Conservation (phyloP, 2,797 vertebrate species). For the Pipistrellus pipistrellus region DNA sequence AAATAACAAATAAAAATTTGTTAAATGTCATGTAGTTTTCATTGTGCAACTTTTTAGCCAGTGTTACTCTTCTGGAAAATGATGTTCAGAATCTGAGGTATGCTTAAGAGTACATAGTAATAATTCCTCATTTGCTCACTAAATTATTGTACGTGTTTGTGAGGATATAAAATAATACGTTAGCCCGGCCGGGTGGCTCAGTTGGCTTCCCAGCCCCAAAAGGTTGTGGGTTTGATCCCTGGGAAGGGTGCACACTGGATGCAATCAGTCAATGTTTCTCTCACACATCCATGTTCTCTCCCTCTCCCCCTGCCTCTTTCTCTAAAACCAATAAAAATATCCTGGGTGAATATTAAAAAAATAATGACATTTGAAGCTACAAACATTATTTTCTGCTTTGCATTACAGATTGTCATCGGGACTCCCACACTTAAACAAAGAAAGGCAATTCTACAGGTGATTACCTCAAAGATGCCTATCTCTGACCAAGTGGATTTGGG, state of each 20-base stretch:
- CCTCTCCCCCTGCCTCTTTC: neutral
- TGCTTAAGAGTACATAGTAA: neutral
- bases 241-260: neutral
- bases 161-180: conserved; percentile 1
- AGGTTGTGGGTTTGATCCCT: neutral
- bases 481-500: conserved; percentile 87
- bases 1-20: neutral
- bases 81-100: conserved; percentile 19
- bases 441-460: conserved; percentile 91
- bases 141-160: neutral
- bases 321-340: neutral
- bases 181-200: neutral
- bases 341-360: neutral
- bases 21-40: neutral
- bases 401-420: conserved; percentile 93
- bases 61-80: neutral
- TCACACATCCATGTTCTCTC: neutral
- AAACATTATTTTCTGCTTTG: conserved; percentile 27
- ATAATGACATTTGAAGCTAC: neutral
- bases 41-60: neutral
- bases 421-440: conserved; percentile 94
- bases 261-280: neutral
- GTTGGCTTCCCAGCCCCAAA: neutral
- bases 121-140: neutral
- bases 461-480: conserved; percentile 92